Evolutionary conservation across 1,140 invertebrate species (phyloP).

Genomic region (Phymorhynchus buccinoides): DNA sequence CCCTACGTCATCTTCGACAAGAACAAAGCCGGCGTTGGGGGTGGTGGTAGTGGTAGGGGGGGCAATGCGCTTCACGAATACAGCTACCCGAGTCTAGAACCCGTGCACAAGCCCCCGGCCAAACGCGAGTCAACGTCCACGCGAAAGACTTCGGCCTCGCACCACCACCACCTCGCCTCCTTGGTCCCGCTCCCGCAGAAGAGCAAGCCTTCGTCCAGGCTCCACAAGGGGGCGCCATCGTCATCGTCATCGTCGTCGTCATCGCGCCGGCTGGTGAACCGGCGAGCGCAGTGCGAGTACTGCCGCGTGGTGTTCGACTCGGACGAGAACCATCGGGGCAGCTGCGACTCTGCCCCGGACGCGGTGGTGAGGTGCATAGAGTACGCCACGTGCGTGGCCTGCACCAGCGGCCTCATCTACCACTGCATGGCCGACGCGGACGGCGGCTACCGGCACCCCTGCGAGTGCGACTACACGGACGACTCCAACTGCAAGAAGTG

Average conservation of each 20-base stretch:
- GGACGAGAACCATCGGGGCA: conserved; percentile 86
- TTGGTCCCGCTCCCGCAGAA: conserved; percentile 66
- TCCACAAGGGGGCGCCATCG: conserved; percentile 37
- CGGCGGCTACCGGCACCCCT: conserved; percentile 76
- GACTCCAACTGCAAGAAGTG: conserved; percentile 77
- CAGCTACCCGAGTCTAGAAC: conserved; percentile 68
- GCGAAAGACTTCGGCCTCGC: conserved; percentile 46
- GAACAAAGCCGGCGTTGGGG: conserved; percentile 62
- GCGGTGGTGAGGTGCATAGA: conserved; percentile 86
- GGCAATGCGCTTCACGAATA: conserved; percentile 68
- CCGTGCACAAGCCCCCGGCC: conserved; percentile 61
- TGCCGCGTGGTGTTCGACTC: conserved; percentile 77
- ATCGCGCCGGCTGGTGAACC: conserved; percentile 44
- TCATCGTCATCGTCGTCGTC: neutral
- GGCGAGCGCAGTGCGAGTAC: conserved; percentile 72
- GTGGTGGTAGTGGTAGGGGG: no score
- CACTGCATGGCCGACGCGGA: conserved; percentile 89
- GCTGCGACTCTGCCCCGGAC: conserved; percentile 92
- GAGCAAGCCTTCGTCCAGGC: conserved; percentile 46
- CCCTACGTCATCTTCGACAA: conserved; percentile 88
- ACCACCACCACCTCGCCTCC: conserved; percentile 49
- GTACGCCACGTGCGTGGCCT: conserved; percentile 84
- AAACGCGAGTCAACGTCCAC: conserved; percentile 61
- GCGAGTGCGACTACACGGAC: conserved; percentile 73
- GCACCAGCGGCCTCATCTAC: conserved; percentile 89